phyloP scores from a whole-genome alignment of 2,888 invertebrate species.

The Melanostoma scalare region DNA sequence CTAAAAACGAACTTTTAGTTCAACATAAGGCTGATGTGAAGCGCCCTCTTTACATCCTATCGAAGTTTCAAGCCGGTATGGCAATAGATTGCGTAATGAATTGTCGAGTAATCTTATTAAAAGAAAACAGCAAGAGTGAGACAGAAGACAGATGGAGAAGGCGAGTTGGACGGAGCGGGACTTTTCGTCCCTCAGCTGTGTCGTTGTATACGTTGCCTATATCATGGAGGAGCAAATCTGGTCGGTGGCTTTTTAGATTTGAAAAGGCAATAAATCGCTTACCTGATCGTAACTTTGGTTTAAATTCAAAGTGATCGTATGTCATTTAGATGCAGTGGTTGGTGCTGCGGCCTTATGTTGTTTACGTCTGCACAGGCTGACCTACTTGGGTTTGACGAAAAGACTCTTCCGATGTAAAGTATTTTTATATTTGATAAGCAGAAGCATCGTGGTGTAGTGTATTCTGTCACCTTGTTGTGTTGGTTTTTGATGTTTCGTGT shows the following conservation, averaged over 20 bases:
- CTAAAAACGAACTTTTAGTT: conserved; percentile 37
- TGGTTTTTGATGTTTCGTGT: conserved; percentile 24
- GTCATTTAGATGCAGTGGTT: conserved; percentile 19
- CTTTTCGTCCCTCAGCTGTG: conserved; percentile 21
- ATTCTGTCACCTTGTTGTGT: conserved; percentile 51
- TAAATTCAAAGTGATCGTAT: conserved; percentile 47
- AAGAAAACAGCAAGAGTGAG: conserved; percentile 39
- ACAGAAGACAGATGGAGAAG: conserved; percentile 33
- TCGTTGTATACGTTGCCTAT: conserved; percentile 35
- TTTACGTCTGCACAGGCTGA: conserved; percentile 41
- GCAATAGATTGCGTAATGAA: conserved; percentile 59
- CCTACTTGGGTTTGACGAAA: conserved; percentile 55
- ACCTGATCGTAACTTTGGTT: conserved; percentile 53
- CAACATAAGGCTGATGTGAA: conserved; percentile 60
- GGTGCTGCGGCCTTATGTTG: conserved; percentile 26
- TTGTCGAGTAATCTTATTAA: conserved; percentile 57
- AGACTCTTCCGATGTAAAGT: conserved; percentile 18
- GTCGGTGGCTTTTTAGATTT: conserved; percentile 30
- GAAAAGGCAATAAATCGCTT: conserved; percentile 54
- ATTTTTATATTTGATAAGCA: conserved; percentile 27
- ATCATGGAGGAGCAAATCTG: conserved; percentile 35
- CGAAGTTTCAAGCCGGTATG: conserved; percentile 53
- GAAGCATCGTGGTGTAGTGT: conserved; percentile 11
- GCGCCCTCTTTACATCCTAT: conserved; percentile 61
- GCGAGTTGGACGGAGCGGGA: conserved; percentile 20